Conservation (phyloP, 2,113 vertebrate species). For the Brachirus orientalis region DNA sequence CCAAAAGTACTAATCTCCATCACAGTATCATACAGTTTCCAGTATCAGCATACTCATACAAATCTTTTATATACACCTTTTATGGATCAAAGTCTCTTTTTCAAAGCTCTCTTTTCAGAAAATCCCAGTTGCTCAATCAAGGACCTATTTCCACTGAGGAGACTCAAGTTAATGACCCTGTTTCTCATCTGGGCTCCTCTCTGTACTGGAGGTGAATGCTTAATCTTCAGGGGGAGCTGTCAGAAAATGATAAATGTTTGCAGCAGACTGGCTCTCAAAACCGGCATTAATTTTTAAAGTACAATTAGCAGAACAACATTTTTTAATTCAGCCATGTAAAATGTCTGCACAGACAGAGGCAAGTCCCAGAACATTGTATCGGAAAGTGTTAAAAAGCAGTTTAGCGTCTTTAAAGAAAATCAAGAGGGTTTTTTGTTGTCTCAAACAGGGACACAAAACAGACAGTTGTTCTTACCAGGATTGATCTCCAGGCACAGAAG, state of each 20-base stretch:
- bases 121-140: slow-evolving; percentile 62
- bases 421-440: not conserved
- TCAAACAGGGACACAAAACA: slow-evolving; percentile 5
- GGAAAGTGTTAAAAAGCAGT: not conserved
- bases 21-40: slow-evolving; percentile 28
- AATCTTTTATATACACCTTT: slow-evolving; percentile 49
- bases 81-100: slow-evolving; percentile 50
- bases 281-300: slow-evolving; percentile 75
- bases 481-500: slow-evolving; percentile 36
- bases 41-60: slow-evolving; percentile 28
- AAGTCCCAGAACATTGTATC: slow-evolving; percentile 6
- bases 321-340: slow-evolving; percentile 43
- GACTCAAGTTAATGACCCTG: slow-evolving; percentile 72
- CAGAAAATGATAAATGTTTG: slow-evolving; percentile 75
- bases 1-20: slow-evolving; percentile 29
- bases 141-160: slow-evolving; percentile 57
- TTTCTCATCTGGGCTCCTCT: slow-evolving; percentile 70
- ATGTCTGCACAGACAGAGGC: slow-evolving; percentile 34
- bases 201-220: slow-evolving; percentile 64
- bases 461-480: slow-evolving; percentile 4
- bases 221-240: slow-evolving; percentile 75
- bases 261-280: slow-evolving; percentile 67
- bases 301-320: slow-evolving; percentile 59
- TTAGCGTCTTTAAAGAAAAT: not conserved
- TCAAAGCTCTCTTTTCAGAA: slow-evolving; percentile 43